Evolutionary conservation across 1,140 invertebrate species (phyloP), one percentile per base, ranked within the genome.

Genomic region (Drosophila tristis): DNA sequence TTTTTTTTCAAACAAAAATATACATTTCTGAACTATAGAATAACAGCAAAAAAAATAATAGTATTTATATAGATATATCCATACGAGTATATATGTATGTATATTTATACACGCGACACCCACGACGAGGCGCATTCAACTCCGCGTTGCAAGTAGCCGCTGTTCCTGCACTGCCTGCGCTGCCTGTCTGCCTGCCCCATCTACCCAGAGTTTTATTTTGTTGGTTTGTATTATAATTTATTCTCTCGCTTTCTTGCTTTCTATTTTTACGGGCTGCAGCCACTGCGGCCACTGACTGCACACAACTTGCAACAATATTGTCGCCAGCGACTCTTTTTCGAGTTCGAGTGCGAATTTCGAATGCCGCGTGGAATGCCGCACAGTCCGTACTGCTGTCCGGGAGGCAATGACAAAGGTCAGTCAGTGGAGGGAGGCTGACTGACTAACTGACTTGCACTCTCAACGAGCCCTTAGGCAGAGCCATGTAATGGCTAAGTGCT

Each of bases 21-120:
- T 35, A 39, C 54, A 59, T 73, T 48, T 66, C 51, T 75, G 66
- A 78, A 78, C 76, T 78, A 73, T 75, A 56, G 42, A 71, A 78
- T 50, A 80, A 80, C 77, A 79, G 58, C 59, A 78, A 81, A 65
- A 85, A 78, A 81, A 86, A 63, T 16, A 23, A 45, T 16, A 50
- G 43, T 71, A 59, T 49, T 56, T 62, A 60, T 66, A 59, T 49
- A 70, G 58, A 39, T 53, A 44, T 51, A 35, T 71, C 20, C 50
- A 45, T 31, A 23, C 43, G 16, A 26, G 42, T 63, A 47, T 53
- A 43, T 45, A 35, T 63, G 39, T 44, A 47, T 25, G 23, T 51
- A 9, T 31, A 9, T 31, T 9, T 31, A 31, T 9, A 9, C 9
- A 29, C 53, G 44, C 66, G 71, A 74, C 57, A 74, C 56, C 43